Percentiles rank a stretch among this genome's conserved stretches.
These are phyloP conservation scores for Rhopilema esculentum DNA, from an alignment of 30 jellyfish, hydroid and myxozoan genomes.

Conservation along the genomic window DNA sequence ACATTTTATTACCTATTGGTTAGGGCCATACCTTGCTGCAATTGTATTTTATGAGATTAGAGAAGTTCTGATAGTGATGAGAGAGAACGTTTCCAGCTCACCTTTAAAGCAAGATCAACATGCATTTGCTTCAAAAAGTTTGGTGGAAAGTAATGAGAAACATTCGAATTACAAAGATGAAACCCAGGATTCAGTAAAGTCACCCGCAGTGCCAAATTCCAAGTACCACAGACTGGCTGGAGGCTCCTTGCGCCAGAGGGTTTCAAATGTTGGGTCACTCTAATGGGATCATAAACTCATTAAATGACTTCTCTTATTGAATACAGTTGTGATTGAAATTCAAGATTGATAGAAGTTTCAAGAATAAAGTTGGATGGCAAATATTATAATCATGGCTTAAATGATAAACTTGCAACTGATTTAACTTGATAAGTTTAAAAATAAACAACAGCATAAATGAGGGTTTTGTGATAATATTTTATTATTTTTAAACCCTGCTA, in stretches of 20 bases:
- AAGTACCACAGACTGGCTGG: constrained; percentile 65
- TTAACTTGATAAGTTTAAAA: too few species aligned
- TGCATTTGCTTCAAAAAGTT: background rate
- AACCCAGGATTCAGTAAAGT: background rate
- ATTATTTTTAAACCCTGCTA: too few species aligned
- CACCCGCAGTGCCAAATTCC: constrained; percentile 7
- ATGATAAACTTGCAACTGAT: too few species aligned
- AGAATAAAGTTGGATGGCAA: too few species aligned
- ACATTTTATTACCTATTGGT: constrained; percentile 86
- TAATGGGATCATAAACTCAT: background rate
- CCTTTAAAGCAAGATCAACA: background rate
- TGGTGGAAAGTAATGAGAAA: background rate
- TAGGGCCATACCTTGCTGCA: constrained; percentile 83
- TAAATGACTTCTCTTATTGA: background rate
- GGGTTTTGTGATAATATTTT: too few species aligned
- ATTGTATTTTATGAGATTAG: constrained; percentile 73
- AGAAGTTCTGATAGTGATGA: background rate
- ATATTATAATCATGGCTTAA: too few species aligned
- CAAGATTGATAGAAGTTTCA: too few species aligned
- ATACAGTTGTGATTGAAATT: too few species aligned
- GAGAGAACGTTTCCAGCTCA: background rate
- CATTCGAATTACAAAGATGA: background rate
- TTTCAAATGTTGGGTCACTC: constrained; percentile 49
- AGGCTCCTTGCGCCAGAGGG: constrained; percentile 58
- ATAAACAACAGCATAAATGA: too few species aligned